Percentiles rank a stretch among this genome's conserved stretches.
phyloP scores from a whole-genome alignment of 92 coral and sea anemone genomes.

The Palythoa grandis region DNA sequence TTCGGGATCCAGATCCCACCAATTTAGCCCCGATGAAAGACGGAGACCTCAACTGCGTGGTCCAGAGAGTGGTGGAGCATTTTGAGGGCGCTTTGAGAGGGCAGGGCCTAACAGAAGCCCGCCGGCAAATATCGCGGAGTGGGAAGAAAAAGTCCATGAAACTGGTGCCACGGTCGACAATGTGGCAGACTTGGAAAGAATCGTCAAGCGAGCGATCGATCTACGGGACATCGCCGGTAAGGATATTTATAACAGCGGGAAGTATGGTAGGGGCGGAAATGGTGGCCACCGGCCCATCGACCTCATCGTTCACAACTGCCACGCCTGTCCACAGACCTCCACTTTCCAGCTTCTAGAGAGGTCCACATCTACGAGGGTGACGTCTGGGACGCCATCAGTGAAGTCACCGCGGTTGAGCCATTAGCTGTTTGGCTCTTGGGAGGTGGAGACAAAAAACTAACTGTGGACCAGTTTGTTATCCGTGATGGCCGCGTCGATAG shows the following conservation, averaged over 20 bases:
- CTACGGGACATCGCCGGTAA: not conserved
- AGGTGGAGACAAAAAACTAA: not conserved
- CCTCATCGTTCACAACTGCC: not conserved
- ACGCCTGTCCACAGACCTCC: not conserved
- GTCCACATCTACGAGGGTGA: slow-evolving; percentile 8
- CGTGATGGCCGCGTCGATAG: slow-evolving; percentile 25
- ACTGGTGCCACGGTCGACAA: slow-evolving; percentile 13
- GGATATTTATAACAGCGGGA: not conserved
- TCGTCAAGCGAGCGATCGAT: slow-evolving; percentile 27
- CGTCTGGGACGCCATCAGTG: slow-evolving; percentile 23
- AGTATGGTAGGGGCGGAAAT: not conserved
- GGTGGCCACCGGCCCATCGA: no score
- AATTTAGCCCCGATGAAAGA: not conserved
- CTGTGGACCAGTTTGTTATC: slow-evolving; percentile 25
- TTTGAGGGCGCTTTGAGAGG: slow-evolving; percentile 11
- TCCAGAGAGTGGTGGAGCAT: slow-evolving; percentile 18
- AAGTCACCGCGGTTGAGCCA: not conserved
- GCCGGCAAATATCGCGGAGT: not conserved
- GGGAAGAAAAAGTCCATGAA: slow-evolving; percentile 30
- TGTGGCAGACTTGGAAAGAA: not conserved
- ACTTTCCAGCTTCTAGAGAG: no score
- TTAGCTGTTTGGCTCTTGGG: slow-evolving; percentile 36
- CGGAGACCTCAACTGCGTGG: slow-evolving; percentile 41
- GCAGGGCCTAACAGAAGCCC: not conserved
- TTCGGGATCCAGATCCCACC: not conserved